Evolutionary conservation across 2,797 vertebrate genomes (phyloP), one percentile per base, ranked within the genome.

Genomic region (Protonibea diacanthus): DNA sequence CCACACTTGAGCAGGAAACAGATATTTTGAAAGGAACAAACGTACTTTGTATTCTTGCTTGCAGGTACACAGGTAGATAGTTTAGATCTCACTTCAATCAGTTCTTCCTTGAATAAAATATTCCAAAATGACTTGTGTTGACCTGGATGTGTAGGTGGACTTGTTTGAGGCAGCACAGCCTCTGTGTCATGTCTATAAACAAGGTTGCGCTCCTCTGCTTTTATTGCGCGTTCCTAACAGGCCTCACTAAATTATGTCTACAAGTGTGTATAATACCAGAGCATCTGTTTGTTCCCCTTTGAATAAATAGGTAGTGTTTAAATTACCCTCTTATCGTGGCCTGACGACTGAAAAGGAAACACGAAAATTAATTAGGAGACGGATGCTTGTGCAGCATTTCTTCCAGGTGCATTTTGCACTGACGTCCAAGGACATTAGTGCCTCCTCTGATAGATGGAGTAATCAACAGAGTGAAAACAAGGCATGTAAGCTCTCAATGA

Each of bases 221-320:
- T 96, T 91, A 95, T 96, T 96, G 95, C 94, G 75, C 82, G 89
- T 80, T 89, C 90, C 92, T 94, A 92, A 92, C 93, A 95, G 95
- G 93, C 85, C 91, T 78, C 94, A 94, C 95, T 94, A 95, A 97
- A 97, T 96, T 92, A 96, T 93, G 93, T 95, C 93, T 93, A 88
- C 93, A 91, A 95, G 93, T 96, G 95, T 97, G 91, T 96, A 95
- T 94, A 95, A 94, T 92, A 92, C 89, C 47, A 45, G 90, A 90
- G 94, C 95, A 92, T 95, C 92, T 96, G 95, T 96, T 97, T 96
- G 95, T 95, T 86, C 90, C 94, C 93, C 84, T 79, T 93, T 81
- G 81, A 53, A 88, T 96, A 96, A 97, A 97, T 95, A 96, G 90
- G 90, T 93, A 90, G 91, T 91, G 87, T 84, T 89, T 90, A 86